Evolutionary conservation across 2,113 vertebrate genomes (phyloP), one percentile per base, ranked within the genome.

Genomic region (Megaceryle maxima): DNA sequence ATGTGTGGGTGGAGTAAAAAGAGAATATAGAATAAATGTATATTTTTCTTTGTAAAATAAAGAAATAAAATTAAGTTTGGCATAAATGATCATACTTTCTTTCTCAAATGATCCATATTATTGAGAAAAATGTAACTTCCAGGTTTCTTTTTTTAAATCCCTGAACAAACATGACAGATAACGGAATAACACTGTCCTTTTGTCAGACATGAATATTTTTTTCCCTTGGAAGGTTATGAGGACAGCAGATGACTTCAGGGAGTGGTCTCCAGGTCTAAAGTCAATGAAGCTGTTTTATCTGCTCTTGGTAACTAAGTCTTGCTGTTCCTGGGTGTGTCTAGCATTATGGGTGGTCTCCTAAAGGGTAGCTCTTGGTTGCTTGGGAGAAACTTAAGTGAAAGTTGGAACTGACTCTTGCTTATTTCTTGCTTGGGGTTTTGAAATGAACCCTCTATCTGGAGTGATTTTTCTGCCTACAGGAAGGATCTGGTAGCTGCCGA

Each of bases 31-130:
- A 94, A 83, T 57, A 94, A 95, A 97, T 97, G 97, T 97, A 95
- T 97, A 97, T 97, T 97, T 97, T 97, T 97, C 83, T 97, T 96
- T 96, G 96, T 97, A 97, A 97, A 96, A 94, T 97, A 97, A 97
- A 95, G 18, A 92, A 96, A 96, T 95, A 75, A 96, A 96, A 76
- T 87, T 86, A 97, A 66, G 74, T 97, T 97, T 97, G 96, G 94
- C 93, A 95, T 97, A 97, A 96, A 89, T 48, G 11, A 20, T 62
- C 25, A 35, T 73, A 28, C 13, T 35, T 80, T 37, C 4, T 86
- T 91, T 93, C 19, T 83, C 28, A 67, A 64, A 60, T 60, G 25
- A 72, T 50, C 31, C 7, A 2, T 39, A 12, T 5, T 35, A 10
- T 28, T 28, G 24, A 56, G 60, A 21, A 41, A 56, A 35, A 74